These are phyloP conservation scores for Adrianichthys oophorus DNA, from an alignment of 2,797 vertebrate genomes.

Conservation along the genomic window DNA sequence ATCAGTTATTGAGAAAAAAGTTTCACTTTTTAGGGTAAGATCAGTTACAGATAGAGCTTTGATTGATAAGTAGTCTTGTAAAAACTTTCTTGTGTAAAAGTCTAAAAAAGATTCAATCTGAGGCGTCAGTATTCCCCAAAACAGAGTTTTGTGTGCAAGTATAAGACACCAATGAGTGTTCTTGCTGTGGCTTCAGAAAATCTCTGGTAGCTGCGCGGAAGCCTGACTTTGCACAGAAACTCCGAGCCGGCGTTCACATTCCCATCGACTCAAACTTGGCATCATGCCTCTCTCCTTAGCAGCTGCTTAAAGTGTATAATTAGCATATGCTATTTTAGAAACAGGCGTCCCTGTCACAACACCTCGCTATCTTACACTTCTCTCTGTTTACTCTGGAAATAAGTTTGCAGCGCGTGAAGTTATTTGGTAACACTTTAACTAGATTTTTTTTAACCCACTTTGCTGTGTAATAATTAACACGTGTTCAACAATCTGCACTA, in stretches of 20 bases:
- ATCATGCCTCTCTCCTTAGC: constrained; percentile 66
- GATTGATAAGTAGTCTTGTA: no score
- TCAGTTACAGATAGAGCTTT: no score
- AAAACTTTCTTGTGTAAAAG: no score
- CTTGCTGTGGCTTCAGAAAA: constrained; percentile 9
- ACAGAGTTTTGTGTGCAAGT: constrained; percentile 22
- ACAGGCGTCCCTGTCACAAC: constrained; percentile 67
- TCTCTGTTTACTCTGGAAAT: constrained; percentile 61
- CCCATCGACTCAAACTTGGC: constrained; percentile 64
- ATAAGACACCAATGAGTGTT: constrained; percentile 47
- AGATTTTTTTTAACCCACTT: constrained; percentile 17
- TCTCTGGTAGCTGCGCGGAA: constrained; percentile 52
- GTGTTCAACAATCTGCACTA: constrained; percentile 4
- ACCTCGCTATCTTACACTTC: constrained; percentile 59
- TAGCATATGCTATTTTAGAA: constrained; percentile 76
- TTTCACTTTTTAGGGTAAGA: no score
- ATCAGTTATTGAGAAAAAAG: no score
- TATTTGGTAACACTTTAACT: constrained; percentile 28
- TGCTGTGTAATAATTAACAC: not conserved
- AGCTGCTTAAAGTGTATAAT: constrained; percentile 75
- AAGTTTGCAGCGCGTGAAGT: constrained; percentile 50
- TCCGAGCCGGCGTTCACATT: constrained; percentile 56
- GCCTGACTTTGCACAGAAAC: constrained; percentile 46
- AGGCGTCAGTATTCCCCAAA: constrained; percentile 14
- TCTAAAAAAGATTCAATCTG: constrained; percentile 21